phyloP scores from a whole-genome alignment of 2,113 vertebrate genomes.

The Notiomystis cincta region DNA sequence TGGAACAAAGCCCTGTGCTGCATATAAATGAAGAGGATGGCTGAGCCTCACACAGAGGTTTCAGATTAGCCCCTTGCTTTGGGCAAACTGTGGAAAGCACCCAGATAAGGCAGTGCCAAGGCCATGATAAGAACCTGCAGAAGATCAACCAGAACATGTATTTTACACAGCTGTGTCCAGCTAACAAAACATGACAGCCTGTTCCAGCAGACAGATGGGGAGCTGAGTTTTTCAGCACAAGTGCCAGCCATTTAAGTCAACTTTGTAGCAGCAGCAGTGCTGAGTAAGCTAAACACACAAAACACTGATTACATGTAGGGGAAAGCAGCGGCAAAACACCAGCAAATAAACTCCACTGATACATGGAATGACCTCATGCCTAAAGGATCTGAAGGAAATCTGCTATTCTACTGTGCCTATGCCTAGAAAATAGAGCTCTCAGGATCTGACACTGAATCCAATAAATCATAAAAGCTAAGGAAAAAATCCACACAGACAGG shows the following conservation, averaged over 20 bases:
- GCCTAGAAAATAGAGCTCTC: background rate
- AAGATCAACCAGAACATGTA: background rate
- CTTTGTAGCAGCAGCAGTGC: background rate
- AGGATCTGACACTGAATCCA: background rate
- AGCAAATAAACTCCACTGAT: background rate
- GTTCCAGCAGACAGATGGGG: background rate
- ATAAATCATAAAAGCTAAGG: background rate
- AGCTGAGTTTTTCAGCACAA: background rate
- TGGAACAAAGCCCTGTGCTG: background rate
- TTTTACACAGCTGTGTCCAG: background rate
- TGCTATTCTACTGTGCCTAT: background rate
- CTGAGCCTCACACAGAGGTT: background rate
- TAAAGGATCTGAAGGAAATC: background rate
- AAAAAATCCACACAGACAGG: accelerated
- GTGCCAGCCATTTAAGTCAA: background rate
- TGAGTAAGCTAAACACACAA: background rate
- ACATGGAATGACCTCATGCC: background rate
- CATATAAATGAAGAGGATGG: background rate
- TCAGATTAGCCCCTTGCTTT: background rate
- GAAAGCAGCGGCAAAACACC: background rate
- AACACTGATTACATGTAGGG: background rate
- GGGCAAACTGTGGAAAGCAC: background rate
- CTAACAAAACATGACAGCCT: background rate
- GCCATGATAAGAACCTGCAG: background rate
- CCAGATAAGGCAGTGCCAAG: background rate